Evolutionary conservation across 2,888 invertebrate species (phyloP), one percentile per base, ranked within the genome.

Genomic region (Tridacna gigas): DNA sequence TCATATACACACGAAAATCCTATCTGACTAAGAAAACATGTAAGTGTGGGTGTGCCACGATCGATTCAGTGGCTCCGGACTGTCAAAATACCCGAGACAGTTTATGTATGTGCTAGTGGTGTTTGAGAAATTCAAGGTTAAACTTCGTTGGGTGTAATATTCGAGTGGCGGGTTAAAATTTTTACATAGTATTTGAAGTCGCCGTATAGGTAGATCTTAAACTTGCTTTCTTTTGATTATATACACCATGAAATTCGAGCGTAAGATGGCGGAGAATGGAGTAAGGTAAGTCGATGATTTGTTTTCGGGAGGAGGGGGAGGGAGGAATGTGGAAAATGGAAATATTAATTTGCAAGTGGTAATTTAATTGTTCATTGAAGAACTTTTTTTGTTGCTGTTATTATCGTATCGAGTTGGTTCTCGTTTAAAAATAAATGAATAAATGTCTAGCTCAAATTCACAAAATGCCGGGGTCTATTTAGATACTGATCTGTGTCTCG

Each of bases 161-260:
- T 37, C 3, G 37, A 37, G 37, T 37, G 37, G 37, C 37, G 37
- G 37, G 37, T 37, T 37, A 7, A 37, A 37, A 2, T 4, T 37
- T 37, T 37, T 37, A 37, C 37, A 37, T 37, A 7, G 37, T 37
- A 37, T 37, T 37, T 37, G 56, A 5, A 56, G 56, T 56, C 15
- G 56, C 56, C 56, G 20, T 56, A 56, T 56, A 56, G 56, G 56
- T 56, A 56, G 56, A 56, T 20, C 20, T 20, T 51, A 45, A 45
- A 28, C n/a, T 67, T 45, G 37, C 20, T 9, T 67, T 12, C 67
- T 67, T 67, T 20, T n/a, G 45, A 18, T 71, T 48, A 48, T n/a
- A 51, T 51, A 48, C 71, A 71, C 71, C 45, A 71, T 71, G 71
- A 71, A 71, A 71, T 71, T 71, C 71, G 71, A 47, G 13, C 51